Base-by-base conservation (phyloP, 2,113 vertebrate species). In the Carassius carassius region DNA sequence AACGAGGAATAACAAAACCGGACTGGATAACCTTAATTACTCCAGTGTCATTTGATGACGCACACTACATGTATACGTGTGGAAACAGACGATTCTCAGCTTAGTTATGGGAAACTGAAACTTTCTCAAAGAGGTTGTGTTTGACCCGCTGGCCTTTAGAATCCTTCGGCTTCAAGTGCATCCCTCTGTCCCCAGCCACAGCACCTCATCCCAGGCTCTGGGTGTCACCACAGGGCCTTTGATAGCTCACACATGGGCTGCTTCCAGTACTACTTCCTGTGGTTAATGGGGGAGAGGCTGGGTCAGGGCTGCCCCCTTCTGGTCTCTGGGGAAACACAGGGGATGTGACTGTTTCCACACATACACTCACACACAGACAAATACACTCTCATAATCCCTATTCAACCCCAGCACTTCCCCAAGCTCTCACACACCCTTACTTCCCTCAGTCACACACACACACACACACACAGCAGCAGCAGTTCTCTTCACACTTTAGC, bases 261-360 rank as follows among this genome's bases (percentile, higher is more conserved):
- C 82, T 87, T 90, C 88, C 83, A 76, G 76, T 76, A 49, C 82
- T 56, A 81, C 84, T 86, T 81, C 65, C 87, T 86, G 70, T 41
- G 83, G 47, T 69, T 87, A 81, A 78, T 87, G 77, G 67, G 58
- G 47, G 47, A 51, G 86, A 86, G 32, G 41, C 86, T 23, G 86
- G 84, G 87, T 90, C 82, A 87, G 80, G 47, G 16, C 49, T 72
- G 76, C 80, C 87, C 82, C 84, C 81, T 74, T 65, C 81, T 21
- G 63, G 54, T 82, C 84, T 82, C 87, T 81, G 90, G 88, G 86
- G 91, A 91, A 86, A 88, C 87, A 86, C 86, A 81, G 32, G 62
- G 81, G 89, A 88, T 90, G 89, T 86, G 89, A 91, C 89, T 90
- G 91, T 89, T 89, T 79, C 85, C 84, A 74, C 87, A 81, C 72